Base-by-base conservation (phyloP, 2,888 invertebrate genomes). In the Amorpha juglandis region DNA sequence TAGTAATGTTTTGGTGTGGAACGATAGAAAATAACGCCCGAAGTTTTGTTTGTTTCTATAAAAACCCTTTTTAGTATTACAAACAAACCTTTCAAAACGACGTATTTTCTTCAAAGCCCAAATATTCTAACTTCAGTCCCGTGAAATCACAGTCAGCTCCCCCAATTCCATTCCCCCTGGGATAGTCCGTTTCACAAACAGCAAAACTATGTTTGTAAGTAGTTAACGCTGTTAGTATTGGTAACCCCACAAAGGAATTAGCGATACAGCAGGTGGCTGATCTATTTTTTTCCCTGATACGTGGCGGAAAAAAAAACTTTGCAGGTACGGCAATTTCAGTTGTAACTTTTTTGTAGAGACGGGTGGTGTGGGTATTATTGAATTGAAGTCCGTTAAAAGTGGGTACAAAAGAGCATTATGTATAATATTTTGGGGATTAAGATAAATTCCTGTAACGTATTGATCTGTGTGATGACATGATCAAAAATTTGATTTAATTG, bases 141-240 rank as follows among this genome's bases (percentile, higher is more conserved):
- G 19, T 42, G 58, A 58, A 58, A 58, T 42, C 19, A 11, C 6
- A 6, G 42, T 19, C 58, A 58, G 19, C 42, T 38, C 53, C 35
- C 38, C 42, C 16, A 6, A 19, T 9, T 38, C 11, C 42, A 33
- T 3, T 42, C 58, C 42, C 58, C 4, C 19, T n/a, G 58, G 58
- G 58, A 19, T 16, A 19, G 58, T 42, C 52, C 12, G 58, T 58
- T 58, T 58, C 38, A 38, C 42, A 58, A 42, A 58, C 42, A 58
- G 58, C 38, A 58, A 58, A 58, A 38, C 42, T 58, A 58, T 58
- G 58, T 58, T 58, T 58, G 58, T 19, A 63, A 63, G 45, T 48
- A 63, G 63, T 63, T 62, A 62, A 62, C 11, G 62, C 62, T 11
- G 42, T 62, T 48, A 63, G 63, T 8, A 42, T 19, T 21, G 47